A percentile compares a stretch with the other conserved stretches of the same genome.
These are phyloP conservation scores for Nemoura dubitans DNA, from an alignment of 2,888 invertebrate genomes.

Conservation along the genomic window DNA sequence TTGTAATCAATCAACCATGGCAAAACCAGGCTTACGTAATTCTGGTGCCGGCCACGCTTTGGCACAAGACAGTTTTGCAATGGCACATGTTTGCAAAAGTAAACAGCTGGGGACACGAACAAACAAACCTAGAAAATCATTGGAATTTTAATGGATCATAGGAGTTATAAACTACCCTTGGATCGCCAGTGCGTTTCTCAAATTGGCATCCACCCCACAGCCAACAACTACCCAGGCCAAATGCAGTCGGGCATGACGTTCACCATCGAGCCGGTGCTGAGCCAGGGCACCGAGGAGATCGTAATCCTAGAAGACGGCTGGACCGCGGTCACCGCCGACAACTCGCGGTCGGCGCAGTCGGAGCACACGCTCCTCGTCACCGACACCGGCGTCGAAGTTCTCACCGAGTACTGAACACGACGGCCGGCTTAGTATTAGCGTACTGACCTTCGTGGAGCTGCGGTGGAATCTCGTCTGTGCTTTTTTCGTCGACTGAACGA, in stretches of 20 bases:
- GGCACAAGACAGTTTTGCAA: too few relatives aligned
- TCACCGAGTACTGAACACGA: constrained; percentile 65
- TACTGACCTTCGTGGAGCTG: background rate
- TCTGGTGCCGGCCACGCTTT: too few relatives aligned
- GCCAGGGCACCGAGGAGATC: constrained; percentile 75
- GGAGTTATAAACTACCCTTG: too few relatives aligned
- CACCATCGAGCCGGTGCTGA: constrained; percentile 91
- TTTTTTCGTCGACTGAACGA: too few relatives aligned
- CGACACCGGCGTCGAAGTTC: constrained; percentile 76
- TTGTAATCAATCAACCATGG: too few relatives aligned
- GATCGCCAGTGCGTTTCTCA: background rate
- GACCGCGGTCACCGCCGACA: constrained; percentile 88
- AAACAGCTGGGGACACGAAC: too few relatives aligned
- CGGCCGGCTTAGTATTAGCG: background rate
- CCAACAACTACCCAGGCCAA: constrained; percentile 70
- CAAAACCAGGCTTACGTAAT: too few relatives aligned
- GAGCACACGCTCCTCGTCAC: constrained; percentile 93
- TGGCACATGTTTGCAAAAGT: too few relatives aligned
- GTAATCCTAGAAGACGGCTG: constrained; percentile 86
- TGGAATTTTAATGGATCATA: too few relatives aligned
- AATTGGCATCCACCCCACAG: background rate
- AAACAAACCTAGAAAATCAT: too few relatives aligned
- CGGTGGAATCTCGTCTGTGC: background rate
- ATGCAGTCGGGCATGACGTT: constrained; percentile 94
- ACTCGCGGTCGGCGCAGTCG: constrained; percentile 85